Conservation (phyloP, 2,113 vertebrate species). For the Fulica atra region DNA sequence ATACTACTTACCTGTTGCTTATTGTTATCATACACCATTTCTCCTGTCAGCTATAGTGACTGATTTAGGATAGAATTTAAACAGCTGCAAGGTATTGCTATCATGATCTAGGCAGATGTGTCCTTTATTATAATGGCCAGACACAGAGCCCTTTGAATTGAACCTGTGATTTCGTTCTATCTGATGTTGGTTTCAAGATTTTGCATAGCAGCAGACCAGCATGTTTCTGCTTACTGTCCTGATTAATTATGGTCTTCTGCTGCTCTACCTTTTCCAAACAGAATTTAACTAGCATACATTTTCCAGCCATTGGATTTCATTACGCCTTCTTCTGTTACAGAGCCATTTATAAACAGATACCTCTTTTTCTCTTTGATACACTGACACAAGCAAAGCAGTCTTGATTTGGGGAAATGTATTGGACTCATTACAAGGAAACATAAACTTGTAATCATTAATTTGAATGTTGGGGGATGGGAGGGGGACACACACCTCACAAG, state of each 20-base stretch:
- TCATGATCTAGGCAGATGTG: not conserved
- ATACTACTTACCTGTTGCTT: not conserved
- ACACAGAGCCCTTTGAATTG: not conserved
- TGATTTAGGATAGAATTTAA: not conserved
- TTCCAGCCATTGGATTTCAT: not conserved
- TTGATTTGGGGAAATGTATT: not conserved
- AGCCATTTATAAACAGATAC: not conserved
- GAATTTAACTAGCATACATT: not conserved
- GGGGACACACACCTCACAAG: accelerated
- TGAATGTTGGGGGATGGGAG: not conserved
- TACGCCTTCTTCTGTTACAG: not conserved
- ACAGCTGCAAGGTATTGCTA: not conserved
- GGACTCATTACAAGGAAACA: not conserved
- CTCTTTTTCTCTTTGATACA: accelerated
- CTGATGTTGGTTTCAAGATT: not conserved
- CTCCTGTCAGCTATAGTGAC: not conserved
- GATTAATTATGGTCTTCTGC: not conserved
- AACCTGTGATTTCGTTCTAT: not conserved
- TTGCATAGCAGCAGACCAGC: not conserved
- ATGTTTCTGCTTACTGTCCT: not conserved
- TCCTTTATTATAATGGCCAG: not conserved
- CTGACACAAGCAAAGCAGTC: not conserved
- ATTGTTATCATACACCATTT: not conserved
- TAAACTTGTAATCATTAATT: not conserved
- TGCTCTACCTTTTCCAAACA: not conserved